Percentiles rank a stretch among this genome's conserved stretches.
phyloP scores from a whole-genome alignment of 1,140 invertebrate species.

The Ctenoplectra terminalis region DNA sequence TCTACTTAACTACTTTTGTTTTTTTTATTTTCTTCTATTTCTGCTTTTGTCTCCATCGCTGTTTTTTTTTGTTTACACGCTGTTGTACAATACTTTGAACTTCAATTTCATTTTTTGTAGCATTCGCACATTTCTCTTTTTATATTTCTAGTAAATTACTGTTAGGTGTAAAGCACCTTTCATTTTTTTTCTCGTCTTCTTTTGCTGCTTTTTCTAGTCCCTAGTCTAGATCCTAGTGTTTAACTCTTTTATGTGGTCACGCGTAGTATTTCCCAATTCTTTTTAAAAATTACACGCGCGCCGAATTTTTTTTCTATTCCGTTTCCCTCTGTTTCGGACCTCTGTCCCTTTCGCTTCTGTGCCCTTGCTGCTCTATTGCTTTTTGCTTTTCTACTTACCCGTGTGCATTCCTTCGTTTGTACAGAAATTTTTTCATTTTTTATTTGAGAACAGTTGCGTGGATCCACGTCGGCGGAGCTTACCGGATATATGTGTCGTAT shows the following conservation, averaged over 20 bases:
- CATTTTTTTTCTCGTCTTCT: not conserved
- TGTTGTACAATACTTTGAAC: too few species aligned
- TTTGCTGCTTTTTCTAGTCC: not conserved
- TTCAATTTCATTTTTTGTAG: too few species aligned
- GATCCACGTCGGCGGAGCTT: conserved; percentile 20
- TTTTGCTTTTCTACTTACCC: not conserved
- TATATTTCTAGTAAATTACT: too few species aligned
- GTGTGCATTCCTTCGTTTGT: not conserved
- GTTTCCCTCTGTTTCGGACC: not conserved
- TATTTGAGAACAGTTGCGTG: conserved; percentile 18
- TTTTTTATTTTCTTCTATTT: too few species aligned
- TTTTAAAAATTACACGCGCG: not conserved
- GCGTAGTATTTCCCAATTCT: not conserved
- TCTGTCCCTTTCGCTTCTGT: not conserved
- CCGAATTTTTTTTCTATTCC: not conserved
- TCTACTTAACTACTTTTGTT: too few species aligned
- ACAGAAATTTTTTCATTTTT: conserved; percentile 11
- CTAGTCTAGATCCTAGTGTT: not conserved
- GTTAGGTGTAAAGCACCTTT: not conserved
- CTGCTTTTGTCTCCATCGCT: too few species aligned
- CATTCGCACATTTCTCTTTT: too few species aligned
- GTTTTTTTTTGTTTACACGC: too few species aligned
- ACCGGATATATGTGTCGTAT: not conserved
- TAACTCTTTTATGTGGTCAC: too few species aligned
- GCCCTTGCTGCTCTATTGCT: not conserved